Base-by-base conservation (phyloP, 2,797 vertebrate genomes). In the Sphenodon punctatus region DNA sequence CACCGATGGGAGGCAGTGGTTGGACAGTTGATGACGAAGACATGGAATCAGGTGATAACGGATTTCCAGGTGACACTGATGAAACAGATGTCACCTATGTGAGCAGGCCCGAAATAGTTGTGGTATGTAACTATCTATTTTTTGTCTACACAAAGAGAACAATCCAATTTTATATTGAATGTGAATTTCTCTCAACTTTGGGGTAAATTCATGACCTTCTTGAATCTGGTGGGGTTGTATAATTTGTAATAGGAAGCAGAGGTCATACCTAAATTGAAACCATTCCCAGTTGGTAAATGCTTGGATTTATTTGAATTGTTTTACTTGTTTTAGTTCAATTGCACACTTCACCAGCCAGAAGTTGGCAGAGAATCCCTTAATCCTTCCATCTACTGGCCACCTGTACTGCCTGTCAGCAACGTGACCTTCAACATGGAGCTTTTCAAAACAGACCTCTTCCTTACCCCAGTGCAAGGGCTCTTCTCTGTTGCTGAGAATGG, bases 401-500 rank as follows among this genome's bases (percentile, higher is more conserved):
- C 83, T 82, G 92, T 96, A 36, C 75, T 90, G 7, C 88, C 69
- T 5, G 58, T 91, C 46, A 58, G 88, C 89, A 97, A 98, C 60
- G 93, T 97, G 73, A 96, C 96, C 7, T 98, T 98, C 91, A 96
- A 83, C 82, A 97, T 99, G 97, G 98, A 99, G 42, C 89, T 99
- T 32, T 98, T 97, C 83, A 93, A 94, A 94, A 97, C 95, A 2
- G 94, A 94, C 69, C 93, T 95, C 69, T 97, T 97, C 73, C 88
- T 86, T 20, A 78, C 89, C 67, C 95, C 95, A 4, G 86, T 92
- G 20, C 95, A 95, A 60, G 95, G 94, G 30, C 87, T 96, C 80
- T 95, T 95, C 88, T 93, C 94, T 8, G 90, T 96, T 84, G 88
- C 91, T 22, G 95, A 96, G 87, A 96, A 97, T 8, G 92, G 91